Base-by-base conservation (phyloP, 2,888 invertebrate species). In the Seira ritae region DNA sequence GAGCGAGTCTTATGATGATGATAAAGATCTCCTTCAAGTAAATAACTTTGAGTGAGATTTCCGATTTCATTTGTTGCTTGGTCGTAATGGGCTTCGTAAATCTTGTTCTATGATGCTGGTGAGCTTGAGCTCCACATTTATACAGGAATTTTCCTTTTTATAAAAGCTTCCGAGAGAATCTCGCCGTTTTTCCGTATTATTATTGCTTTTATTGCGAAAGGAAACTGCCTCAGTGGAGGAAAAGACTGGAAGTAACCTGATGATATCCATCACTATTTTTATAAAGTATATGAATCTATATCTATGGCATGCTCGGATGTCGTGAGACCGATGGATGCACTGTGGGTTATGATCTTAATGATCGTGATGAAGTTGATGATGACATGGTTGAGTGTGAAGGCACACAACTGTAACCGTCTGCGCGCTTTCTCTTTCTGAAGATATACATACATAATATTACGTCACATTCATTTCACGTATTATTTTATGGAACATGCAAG, bases 11-110 rank as follows among this genome's bases (percentile, higher is more conserved):
- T 80, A 55, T 68, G 74, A 73, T 42, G 42, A 42, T 74, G 74
- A 80, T 80, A 80, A 80, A 80, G 80, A 80, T 80, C 80, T 73
- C 42, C 42, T 42, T n/a, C 69, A 80, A 80, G 73, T 80, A 80
- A 80, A 75, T 80, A 80, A 80, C 80, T 74, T 80, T 80, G 80
- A 80, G 80, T 80, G 80, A 80, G 80, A 80, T 80, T 80, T 80
- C 80, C 80, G 80, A 80, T 80, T 80, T 80, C 80, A 80, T 80
- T 80, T 80, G 80, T 80, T 80, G 80, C 55, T 74, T n/a, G 74
- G 70, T 66, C 75, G 69, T 80, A 80, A 75, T 75, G 80, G 75
- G 75, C 80, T 80, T 70, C 65, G 80, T 80, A 75, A 80, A 80
- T 80, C 80, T 74, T 80, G 80, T 74, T 73, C 69, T 67, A 68